phyloP scores from a whole-genome alignment of 2,888 invertebrate species.

The Eupeodes luniger region DNA sequence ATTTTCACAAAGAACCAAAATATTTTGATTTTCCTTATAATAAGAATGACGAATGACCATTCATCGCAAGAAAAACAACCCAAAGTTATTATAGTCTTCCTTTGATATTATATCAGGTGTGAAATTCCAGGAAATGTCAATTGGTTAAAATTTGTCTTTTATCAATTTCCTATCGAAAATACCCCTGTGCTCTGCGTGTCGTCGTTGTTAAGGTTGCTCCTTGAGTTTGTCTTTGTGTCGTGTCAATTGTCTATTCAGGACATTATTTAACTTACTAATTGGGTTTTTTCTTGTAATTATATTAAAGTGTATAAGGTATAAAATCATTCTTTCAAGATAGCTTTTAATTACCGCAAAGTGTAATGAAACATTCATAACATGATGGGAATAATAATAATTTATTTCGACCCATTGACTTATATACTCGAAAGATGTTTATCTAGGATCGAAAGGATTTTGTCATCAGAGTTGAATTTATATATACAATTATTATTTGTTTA shows the following conservation, averaged over 20 bases:
- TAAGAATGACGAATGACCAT: too few species aligned
- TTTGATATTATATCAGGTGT: constrained; percentile 9
- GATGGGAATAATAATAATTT: constrained; percentile 1
- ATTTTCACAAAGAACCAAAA: too few species aligned
- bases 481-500: neutral
- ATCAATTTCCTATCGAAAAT: neutral
- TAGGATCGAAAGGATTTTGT: neutral
- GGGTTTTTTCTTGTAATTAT: constrained; percentile 16
- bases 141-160: neutral
- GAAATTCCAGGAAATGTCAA: neutral
- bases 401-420: constrained; percentile 6
- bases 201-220: neutral
- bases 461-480: neutral
- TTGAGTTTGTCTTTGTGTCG: neutral
- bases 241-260: neutral
- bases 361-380: constrained; percentile 20
- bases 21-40: too few species aligned
- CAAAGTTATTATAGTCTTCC: neutral
- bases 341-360: constrained; percentile 28
- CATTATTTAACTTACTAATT: constrained; percentile 4
- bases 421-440: neutral
- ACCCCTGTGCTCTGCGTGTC: neutral
- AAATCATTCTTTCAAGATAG: neutral
- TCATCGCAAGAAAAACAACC: too few species aligned
- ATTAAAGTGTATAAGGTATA: neutral